These are phyloP conservation scores for Tinamus major DNA, from an alignment of 2,797 vertebrate species.

Conservation along the genomic window DNA sequence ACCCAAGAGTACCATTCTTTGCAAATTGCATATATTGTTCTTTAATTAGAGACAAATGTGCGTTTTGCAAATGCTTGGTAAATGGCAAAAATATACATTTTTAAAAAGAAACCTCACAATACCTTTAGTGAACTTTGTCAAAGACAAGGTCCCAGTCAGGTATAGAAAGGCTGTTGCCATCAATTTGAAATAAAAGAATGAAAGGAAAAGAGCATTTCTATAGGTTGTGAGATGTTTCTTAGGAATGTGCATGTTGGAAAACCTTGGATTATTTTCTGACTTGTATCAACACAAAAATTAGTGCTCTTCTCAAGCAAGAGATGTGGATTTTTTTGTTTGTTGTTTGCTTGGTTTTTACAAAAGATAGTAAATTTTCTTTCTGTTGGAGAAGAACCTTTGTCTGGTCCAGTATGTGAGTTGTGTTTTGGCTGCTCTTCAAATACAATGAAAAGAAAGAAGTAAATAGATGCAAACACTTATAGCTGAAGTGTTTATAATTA, in stretches of 20 bases:
- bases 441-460: not conserved
- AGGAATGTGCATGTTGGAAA: not conserved
- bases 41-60: not conserved
- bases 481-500: not conserved
- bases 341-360: not conserved
- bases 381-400: not conserved
- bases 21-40: not conserved
- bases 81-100: not conserved
- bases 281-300: not conserved
- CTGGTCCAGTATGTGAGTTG: not conserved
- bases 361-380: not conserved
- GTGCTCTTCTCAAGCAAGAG: not conserved
- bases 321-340: not conserved
- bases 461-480: not conserved
- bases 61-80: not conserved
- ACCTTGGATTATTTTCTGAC: not conserved
- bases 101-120: not conserved
- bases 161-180: slow-evolving; percentile 7
- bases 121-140: not conserved
- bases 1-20: not conserved
- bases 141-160: not conserved
- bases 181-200: not conserved
- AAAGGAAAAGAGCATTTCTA: not conserved
- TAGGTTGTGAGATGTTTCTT: not conserved
- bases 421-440: not conserved